A percentile compares a stretch with the other conserved stretches of the same genome.
Evolutionary conservation across 2,113 vertebrate species (phyloP).

Genomic region (Oxyura jamaicensis): DNA sequence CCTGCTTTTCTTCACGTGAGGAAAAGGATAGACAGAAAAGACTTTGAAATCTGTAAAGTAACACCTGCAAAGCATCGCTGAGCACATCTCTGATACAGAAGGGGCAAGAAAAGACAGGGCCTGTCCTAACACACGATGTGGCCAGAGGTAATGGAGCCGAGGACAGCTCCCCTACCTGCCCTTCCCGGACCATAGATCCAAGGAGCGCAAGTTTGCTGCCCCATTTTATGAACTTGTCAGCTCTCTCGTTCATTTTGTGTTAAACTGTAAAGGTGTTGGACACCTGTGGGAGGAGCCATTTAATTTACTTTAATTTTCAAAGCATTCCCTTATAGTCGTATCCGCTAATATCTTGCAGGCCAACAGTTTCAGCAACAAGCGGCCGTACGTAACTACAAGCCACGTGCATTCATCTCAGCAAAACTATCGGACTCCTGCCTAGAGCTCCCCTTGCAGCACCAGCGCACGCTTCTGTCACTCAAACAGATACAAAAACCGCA

Average conservation of each 20-base stretch:
- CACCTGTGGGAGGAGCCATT: not conserved
- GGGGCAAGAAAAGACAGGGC: not conserved
- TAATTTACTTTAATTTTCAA: not conserved
- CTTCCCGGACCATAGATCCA: not conserved
- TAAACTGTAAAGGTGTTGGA: not conserved
- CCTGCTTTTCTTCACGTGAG: not conserved
- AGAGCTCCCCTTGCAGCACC: not conserved
- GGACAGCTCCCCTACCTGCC: not conserved
- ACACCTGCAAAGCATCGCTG: not conserved
- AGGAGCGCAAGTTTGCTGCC: not conserved
- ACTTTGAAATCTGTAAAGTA: not conserved
- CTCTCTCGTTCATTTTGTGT: not conserved
- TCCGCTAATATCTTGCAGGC: not conserved
- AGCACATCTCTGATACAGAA: not conserved
- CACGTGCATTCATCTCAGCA: not conserved
- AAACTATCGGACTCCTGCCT: not conserved
- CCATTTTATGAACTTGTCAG: not conserved
- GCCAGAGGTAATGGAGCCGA: not conserved
- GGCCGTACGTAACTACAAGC: not conserved
- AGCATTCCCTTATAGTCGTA: fast-evolving
- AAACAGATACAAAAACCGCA: not conserved
- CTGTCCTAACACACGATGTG: fast-evolving
- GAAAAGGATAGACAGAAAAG: not conserved
- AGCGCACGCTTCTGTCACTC: not conserved
- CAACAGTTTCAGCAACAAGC: not conserved